Evolutionary conservation across 2,113 vertebrate species (phyloP).

Genomic region (Formicarius rufipectus): DNA sequence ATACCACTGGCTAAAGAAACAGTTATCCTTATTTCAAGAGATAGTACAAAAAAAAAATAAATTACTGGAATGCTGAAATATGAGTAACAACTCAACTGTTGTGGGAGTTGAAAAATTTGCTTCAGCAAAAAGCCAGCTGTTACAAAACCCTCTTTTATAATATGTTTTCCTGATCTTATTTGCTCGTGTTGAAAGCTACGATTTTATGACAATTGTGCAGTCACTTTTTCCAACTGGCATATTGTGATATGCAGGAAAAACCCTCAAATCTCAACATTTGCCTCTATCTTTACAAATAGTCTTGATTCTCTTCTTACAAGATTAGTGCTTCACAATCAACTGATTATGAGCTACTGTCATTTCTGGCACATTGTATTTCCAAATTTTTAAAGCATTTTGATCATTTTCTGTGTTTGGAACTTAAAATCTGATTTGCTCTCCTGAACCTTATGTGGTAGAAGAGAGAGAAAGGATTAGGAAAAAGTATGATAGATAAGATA

Average conservation of each 20-base stretch:
- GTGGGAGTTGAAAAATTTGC: slow-evolving; percentile 56
- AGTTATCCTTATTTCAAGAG: slow-evolving; percentile 6
- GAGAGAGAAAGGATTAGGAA: not conserved
- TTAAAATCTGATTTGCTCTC: not conserved
- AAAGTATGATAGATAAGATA: not conserved
- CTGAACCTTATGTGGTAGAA: not conserved
- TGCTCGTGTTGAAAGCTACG: not conserved
- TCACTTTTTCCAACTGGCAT: not conserved
- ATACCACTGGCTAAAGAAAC: not conserved
- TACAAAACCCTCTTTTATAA: slow-evolving; percentile 13
- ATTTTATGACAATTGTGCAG: not conserved
- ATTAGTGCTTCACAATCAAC: not conserved
- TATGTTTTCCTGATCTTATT: not conserved
- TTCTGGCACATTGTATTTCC: not conserved
- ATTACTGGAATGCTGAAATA: not conserved
- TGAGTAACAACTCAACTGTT: slow-evolving; percentile 15
- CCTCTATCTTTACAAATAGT: not conserved
- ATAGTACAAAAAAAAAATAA: not conserved
- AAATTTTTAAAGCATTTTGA: not conserved
- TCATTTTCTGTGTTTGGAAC: not conserved
- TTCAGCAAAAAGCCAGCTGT: slow-evolving; percentile 30
- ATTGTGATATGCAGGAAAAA: not conserved
- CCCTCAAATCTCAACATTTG: not conserved
- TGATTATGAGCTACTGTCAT: not conserved
- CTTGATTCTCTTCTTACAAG: not conserved